These are phyloP conservation scores for Orchesella flavescens DNA, from an alignment of 2,888 invertebrate species.

Conservation along the genomic window DNA sequence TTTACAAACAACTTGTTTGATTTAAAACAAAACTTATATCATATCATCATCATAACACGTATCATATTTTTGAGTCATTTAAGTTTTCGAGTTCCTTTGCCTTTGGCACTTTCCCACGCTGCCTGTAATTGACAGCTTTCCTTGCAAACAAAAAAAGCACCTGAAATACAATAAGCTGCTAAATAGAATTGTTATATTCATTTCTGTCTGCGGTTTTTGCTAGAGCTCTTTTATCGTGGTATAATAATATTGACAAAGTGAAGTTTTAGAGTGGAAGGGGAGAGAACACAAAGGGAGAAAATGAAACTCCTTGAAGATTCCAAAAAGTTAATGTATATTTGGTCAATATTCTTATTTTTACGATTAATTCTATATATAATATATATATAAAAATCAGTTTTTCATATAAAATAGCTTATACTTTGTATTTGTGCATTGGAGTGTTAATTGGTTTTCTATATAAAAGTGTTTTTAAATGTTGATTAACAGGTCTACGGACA, in stretches of 20 bases:
- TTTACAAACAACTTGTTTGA: constrained; percentile 9
- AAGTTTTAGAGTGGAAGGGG: not conserved
- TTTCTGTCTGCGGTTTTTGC: not conserved
- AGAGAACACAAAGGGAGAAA: not conserved
- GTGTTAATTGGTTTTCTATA: not conserved
- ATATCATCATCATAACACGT: too few relatives aligned
- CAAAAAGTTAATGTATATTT: not conserved
- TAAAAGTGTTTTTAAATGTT: not conserved
- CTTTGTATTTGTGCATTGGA: not conserved
- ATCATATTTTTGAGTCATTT: not conserved
- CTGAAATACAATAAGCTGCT: not conserved
- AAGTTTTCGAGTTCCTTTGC: constrained; percentile 20
- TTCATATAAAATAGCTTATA: too few relatives aligned
- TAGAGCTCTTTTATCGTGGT: not conserved
- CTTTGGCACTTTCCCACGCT: constrained; percentile 20
- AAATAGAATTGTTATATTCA: not conserved
- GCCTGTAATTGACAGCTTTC: not conserved
- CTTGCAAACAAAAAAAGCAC: not conserved
- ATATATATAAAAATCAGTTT: too few relatives aligned
- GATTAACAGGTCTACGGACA: constrained; percentile 43
- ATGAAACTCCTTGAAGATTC: constrained; percentile 23
- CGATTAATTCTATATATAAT: too few relatives aligned
- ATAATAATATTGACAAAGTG: not conserved
- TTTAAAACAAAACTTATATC: not conserved
- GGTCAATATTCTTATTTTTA: too few relatives aligned